These are phyloP conservation scores for Eucera pruinosa DNA, from an alignment of 2,888 invertebrate genomes.

Conservation along the genomic window DNA sequence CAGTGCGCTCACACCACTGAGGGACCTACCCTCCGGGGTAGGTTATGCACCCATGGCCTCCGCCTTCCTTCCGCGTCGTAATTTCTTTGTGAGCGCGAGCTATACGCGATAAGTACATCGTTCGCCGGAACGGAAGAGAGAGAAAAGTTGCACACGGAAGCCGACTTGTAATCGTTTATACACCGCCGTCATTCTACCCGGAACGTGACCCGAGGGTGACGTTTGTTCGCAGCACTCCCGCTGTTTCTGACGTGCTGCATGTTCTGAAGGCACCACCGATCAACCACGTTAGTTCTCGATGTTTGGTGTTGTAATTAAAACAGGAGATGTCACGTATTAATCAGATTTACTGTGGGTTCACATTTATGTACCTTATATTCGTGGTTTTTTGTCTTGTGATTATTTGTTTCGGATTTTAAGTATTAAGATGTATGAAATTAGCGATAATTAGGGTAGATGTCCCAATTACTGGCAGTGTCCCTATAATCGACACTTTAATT, in stretches of 20 bases:
- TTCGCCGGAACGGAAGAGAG: conserved; percentile 10
- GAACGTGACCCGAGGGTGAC: conserved; percentile 55
- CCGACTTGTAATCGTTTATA: conserved; percentile 46
- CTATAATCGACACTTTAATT: too few relatives aligned
- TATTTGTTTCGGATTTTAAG: too few relatives aligned
- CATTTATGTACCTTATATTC: too few relatives aligned
- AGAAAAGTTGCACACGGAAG: conserved; percentile 36
- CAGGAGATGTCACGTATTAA: conserved; percentile 6
- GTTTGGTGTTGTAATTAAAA: conserved; percentile 37
- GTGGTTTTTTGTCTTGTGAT: too few relatives aligned
- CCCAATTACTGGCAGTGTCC: too few relatives aligned
- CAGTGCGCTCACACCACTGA: neutral
- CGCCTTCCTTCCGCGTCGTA: conserved; percentile 34
- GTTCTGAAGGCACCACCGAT: conserved; percentile 25
- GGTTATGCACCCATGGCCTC: conserved; percentile 36
- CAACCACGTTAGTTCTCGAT: neutral
- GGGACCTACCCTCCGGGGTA: conserved; percentile 32
- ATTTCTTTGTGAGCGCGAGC: conserved; percentile 43
- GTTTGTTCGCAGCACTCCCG: conserved; percentile 18
- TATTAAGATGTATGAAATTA: too few relatives aligned
- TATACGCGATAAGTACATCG: conserved; percentile 54
- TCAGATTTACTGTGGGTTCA: too few relatives aligned
- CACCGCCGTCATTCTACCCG: conserved; percentile 24
- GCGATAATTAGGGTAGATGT: too few relatives aligned
- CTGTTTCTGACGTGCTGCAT: conserved; percentile 20